phyloP scores from a whole-genome alignment of 2,888 invertebrate genomes.

The Aplocera efformata region DNA sequence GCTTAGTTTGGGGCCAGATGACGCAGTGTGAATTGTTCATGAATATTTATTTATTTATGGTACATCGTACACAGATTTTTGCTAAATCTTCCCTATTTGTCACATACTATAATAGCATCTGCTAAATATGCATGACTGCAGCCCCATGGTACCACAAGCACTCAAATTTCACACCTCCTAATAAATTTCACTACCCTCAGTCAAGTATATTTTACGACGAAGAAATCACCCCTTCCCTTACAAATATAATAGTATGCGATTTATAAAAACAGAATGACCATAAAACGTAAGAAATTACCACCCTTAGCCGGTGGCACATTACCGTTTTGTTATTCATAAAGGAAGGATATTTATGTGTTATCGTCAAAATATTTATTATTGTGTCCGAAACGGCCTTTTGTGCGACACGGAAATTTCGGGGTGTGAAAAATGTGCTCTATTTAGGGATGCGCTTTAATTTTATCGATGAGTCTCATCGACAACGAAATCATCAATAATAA shows the following conservation, averaged over 20 bases:
- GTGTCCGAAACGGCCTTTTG: constrained; percentile 74
- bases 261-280: constrained; percentile 68
- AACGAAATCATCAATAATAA: neutral
- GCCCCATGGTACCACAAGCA: constrained; percentile 8
- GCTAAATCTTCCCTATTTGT: constrained; percentile 3
- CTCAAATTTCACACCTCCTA: constrained; percentile 22
- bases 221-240: constrained; percentile 59
- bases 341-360: constrained; percentile 76
- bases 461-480: constrained; percentile 22
- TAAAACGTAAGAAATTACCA: constrained; percentile 68
- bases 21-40: too few relatives aligned
- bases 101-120: constrained; percentile 10
- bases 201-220: constrained; percentile 34
- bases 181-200: constrained; percentile 22
- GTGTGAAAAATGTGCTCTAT: constrained; percentile 56
- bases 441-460: constrained; percentile 39
- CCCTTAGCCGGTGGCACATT: constrained; percentile 60
- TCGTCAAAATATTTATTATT: constrained; percentile 81
- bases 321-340: constrained; percentile 78
- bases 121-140: constrained; percentile 14
- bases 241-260: constrained; percentile 70
- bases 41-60: too few relatives aligned
- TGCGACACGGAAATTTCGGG: constrained; percentile 70
- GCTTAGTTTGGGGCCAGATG: too few relatives aligned
- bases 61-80: too few relatives aligned